phyloP scores from a whole-genome alignment of 2,113 vertebrate species.

The Capra hircus region DNA sequence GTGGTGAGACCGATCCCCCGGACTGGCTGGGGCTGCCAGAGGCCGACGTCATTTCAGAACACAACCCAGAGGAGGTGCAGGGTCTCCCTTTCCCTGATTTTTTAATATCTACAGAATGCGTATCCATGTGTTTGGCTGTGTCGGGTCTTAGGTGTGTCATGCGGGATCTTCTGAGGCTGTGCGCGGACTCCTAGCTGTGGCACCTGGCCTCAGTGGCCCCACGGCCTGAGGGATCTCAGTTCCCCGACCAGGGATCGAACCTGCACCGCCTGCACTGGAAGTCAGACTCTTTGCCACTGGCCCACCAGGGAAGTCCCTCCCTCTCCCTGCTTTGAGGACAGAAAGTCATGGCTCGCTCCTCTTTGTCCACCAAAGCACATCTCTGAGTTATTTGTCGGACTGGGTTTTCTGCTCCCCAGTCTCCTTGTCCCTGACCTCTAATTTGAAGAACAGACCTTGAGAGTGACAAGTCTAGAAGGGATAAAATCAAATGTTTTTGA shows the following conservation, averaged over 20 bases:
- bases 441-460: neutral
- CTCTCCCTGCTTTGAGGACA: neutral
- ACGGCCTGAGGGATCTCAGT: neutral
- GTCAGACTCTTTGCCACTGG: neutral
- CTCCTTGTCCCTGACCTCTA: neutral
- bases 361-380: neutral
- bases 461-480: neutral
- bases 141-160: rapidly evolving
- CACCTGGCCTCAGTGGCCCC: neutral
- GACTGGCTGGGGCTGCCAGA: neutral
- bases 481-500: neutral
- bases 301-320: neutral
- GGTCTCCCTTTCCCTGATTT: neutral
- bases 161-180: neutral
- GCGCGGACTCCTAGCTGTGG: rapidly evolving
- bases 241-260: neutral
- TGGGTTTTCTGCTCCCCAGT: neutral
- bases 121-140: neutral
- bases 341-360: neutral
- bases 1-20: neutral
- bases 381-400: neutral
- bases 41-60: neutral
- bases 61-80: neutral
- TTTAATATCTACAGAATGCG: neutral
- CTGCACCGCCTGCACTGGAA: neutral